Evolutionary conservation across 2,113 vertebrate genomes (phyloP).

Genomic region (Dissostichus mawsoni): DNA sequence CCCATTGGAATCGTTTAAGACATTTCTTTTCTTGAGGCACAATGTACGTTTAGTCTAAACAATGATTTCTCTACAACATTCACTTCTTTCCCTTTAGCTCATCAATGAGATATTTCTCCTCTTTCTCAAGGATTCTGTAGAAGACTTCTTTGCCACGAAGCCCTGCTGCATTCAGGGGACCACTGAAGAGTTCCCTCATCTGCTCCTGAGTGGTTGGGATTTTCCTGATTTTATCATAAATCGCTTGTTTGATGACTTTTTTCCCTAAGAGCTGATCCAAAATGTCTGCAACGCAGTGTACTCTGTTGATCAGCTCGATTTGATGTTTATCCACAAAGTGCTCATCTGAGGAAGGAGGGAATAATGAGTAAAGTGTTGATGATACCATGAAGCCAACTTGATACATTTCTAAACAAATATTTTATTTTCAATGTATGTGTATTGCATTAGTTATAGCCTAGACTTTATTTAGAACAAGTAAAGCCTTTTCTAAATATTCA

Average conservation of each 20-base stretch:
- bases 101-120: neutral
- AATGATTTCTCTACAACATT: neutral
- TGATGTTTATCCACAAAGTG: constrained; percentile 66
- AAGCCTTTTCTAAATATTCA: neutral
- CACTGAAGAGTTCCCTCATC: constrained; percentile 17
- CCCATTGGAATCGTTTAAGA: neutral
- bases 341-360: constrained; percentile 6
- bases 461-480: neutral
- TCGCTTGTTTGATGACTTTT: neutral
- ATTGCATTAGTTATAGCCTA: neutral
- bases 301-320: neutral
- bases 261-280: constrained; percentile 74
- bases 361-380: neutral
- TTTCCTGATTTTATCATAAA: constrained; percentile 3
- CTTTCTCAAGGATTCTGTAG: neutral
- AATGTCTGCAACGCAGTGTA: constrained; percentile 19
- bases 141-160: constrained; percentile 1
- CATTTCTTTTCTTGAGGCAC: neutral
- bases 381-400: neutral
- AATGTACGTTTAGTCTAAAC: constrained; percentile 7
- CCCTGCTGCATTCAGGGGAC: neutral
- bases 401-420: neutral
- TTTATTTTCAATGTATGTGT: neutral
- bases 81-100: constrained; percentile 11
- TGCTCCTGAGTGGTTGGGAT: fast-evolving